Base-by-base conservation (phyloP, 1,140 invertebrate genomes). In the Phenacoccus solenopsis region DNA sequence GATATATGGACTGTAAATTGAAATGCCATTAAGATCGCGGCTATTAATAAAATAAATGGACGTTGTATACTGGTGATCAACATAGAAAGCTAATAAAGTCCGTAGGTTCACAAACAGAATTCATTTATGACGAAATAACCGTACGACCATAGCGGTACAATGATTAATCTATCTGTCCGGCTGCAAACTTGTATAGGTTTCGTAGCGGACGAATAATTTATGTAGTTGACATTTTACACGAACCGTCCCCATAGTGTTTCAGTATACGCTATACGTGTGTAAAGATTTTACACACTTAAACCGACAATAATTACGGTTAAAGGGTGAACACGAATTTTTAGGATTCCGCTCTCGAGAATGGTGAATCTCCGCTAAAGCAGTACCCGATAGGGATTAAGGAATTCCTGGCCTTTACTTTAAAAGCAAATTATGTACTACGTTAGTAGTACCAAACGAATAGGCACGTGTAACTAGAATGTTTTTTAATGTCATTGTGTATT, bases 71-170 rank as follows among this genome's bases (percentile, higher is more conserved):
- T n/a, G n/a, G 38, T n/a, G 13, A 49, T 49, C 38, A 49, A 49
- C 38, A 49, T 49, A 49, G n/a, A n/a, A 49, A 49, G 38, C 38
- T 49, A 49, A 49, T 49, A 49, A 49, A 49, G 38, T 49, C 38
- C 38, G 38, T 13, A 49, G 38, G 20, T 49, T 3, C 38, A 49
- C 30, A 32, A 7, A 32, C 30, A 32, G 38, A 49, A 49, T 49
- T 9, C 38, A 49, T 49, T 49, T 49, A 49, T 49, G 38, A 49
- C 16, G 38, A 49, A 49, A 49, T 49, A 49, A 49, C 38, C 12
- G 38, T n/a, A 10, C 38, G 20, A 49, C 20, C 12, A 49, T 49
- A n/a, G n/a, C 38, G 38, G 38, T n/a, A 10, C 38, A 49, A 49
- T 49, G 38, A 49, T 49, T 49, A 49, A 49, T 49, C 20, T n/a